phyloP scores from a whole-genome alignment of 2,113 vertebrate species.

The Acanthisitta chloris region DNA sequence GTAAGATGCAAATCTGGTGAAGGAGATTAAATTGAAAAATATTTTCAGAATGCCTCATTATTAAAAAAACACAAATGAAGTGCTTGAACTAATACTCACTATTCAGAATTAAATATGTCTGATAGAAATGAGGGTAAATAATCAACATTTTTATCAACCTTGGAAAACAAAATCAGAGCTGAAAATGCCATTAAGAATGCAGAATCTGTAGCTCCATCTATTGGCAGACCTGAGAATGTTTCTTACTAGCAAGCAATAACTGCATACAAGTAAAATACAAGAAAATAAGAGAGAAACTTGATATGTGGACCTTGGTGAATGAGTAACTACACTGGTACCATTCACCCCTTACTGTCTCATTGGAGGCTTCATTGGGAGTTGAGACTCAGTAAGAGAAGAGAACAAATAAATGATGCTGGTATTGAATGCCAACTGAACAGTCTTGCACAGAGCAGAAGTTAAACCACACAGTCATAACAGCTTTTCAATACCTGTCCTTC shows the following conservation, averaged over 20 bases:
- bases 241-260: background rate
- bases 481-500: background rate
- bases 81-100: background rate
- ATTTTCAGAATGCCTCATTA: background rate
- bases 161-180: background rate
- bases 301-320: background rate
- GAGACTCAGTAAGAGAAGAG: background rate
- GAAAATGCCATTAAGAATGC: background rate
- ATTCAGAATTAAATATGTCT: background rate
- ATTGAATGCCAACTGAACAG: background rate
- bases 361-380: background rate
- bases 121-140: background rate
- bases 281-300: background rate
- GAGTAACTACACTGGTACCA: too few species aligned
- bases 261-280: background rate
- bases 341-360: background rate
- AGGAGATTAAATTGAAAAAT: background rate
- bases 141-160: background rate
- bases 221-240: background rate
- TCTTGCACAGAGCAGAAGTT: background rate
- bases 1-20: background rate
- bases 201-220: slow-evolving; percentile 17
- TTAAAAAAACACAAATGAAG: background rate
- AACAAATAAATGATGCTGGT: background rate
- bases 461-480: background rate